A percentile compares a stretch with the other conserved stretches of the same genome.
Conservation (phyloP, 2,888 invertebrate species). For the Fragum sueziense region DNA sequence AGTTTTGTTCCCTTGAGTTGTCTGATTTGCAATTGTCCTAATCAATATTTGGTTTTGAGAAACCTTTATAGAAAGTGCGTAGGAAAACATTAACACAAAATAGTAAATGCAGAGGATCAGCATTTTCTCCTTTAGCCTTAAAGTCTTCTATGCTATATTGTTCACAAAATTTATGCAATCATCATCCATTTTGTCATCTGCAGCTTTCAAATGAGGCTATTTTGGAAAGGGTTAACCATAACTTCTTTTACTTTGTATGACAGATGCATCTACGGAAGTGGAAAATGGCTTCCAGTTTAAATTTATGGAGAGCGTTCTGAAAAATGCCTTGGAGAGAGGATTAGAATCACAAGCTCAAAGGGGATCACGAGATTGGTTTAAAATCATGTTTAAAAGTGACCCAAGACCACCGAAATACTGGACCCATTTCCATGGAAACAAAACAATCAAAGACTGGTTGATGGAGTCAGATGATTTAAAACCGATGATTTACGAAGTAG, state of each 20-base stretch:
- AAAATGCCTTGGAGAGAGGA: constrained; percentile 44
- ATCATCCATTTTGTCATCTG: too few species aligned
- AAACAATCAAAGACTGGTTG: constrained; percentile 60
- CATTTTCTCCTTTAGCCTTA: too few species aligned
- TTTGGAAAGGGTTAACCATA: too few species aligned
- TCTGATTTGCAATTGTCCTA: too few species aligned
- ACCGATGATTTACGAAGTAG: constrained; percentile 43
- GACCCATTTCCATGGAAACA: constrained; percentile 52
- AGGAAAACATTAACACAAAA: too few species aligned
- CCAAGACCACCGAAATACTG: constrained; percentile 60
- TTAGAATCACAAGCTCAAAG: constrained; percentile 16
- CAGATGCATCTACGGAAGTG: neutral
- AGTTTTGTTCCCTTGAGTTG: too few species aligned
- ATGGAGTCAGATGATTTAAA: constrained; percentile 42
- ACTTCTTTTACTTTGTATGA: neutral
- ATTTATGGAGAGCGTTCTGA: constrained; percentile 32
- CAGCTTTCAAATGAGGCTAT: too few species aligned
- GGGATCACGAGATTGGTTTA: constrained; percentile 57
- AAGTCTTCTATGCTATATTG: too few species aligned
- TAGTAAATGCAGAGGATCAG: too few species aligned
- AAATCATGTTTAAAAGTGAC: constrained; percentile 49
- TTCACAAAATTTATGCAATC: too few species aligned
- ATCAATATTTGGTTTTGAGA: too few species aligned
- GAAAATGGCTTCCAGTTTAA: constrained; percentile 8
- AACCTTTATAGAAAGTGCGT: too few species aligned